Evolutionary conservation across 2,888 invertebrate genomes (phyloP), one percentile per base, ranked within the genome.

Genomic region (Parascotia fuliginaria): DNA sequence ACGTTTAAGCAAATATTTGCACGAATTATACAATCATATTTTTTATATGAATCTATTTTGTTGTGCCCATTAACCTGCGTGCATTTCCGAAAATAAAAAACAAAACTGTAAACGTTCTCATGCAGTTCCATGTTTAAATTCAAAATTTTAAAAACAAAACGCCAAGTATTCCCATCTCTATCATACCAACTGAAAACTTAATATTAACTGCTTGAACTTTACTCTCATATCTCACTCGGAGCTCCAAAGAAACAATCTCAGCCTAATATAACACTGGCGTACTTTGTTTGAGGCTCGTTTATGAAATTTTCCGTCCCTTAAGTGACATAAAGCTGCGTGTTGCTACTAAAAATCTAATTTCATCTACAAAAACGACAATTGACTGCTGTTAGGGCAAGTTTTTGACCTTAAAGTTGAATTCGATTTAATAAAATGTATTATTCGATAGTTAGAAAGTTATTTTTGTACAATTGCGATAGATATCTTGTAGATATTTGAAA

Each of bases 221-320:
- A 43, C 45, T 47, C 45, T 50, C 55, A 51, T 52, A 50, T 50
- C 44, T 50, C 53, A 51, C 52, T 43, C 45, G 45, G 28, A 39
- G 44, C 48, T 44, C 42, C 51, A 50, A 59, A 61, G 61, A 61
- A 54, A 66, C 65, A 66, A 65, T 68, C 50, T 51, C 33, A 38
- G 43, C 42, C 42, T 52, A 68, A 66, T 58, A 55, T 47, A 60
- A 36, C 44, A 29, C 36, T 45, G 15, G 40, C 49, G 32, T 43
- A 49, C 37, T 42, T 45, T 40, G 52, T 50, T 44, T 36, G n/a
- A 33, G 34, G 28, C 58, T 46, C 55, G 33, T 52, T 65, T 65
- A 68, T 58, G 36, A 66, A 66, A 67, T 67, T 61, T 60, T 48
- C 38, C 33, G 51, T 55, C 65, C 65, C 66, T 61, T 54, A 68